Evolutionary conservation across 2,888 invertebrate species (phyloP).

Genomic region (Lomographa bimaculata): DNA sequence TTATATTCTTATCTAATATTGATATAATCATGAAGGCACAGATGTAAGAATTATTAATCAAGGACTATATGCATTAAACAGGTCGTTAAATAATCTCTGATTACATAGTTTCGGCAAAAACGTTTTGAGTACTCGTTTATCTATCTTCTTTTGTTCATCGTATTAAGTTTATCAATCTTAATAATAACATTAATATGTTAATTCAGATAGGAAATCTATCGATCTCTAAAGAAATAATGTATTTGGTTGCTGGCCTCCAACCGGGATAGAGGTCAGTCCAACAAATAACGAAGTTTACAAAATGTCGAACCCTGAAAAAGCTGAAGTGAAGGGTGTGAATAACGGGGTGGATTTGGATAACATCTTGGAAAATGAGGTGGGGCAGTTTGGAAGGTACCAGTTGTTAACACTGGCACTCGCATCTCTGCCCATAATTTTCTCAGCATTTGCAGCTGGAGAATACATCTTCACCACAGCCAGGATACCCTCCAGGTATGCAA

Average conservation of each 20-base stretch:
- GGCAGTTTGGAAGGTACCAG: constrained; percentile 72
- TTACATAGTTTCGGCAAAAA: too few relatives aligned
- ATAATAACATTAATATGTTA: too few relatives aligned
- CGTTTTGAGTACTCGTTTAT: too few relatives aligned
- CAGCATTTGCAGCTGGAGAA: constrained; percentile 71
- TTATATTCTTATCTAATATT: too few relatives aligned
- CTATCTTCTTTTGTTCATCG: too few relatives aligned
- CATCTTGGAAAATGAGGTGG: constrained; percentile 66
- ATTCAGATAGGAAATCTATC: constrained; percentile 13
- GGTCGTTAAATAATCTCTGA: too few relatives aligned
- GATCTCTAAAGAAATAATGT: not conserved
- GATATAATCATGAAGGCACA: too few relatives aligned
- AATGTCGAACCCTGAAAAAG: constrained; percentile 51
- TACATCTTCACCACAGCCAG: constrained; percentile 75
- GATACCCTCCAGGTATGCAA: constrained; percentile 65
- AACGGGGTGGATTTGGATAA: constrained; percentile 59
- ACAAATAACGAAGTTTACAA: too few relatives aligned
- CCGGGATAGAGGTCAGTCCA: constrained; percentile 6
- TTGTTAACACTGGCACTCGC: constrained; percentile 61
- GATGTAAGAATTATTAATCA: too few relatives aligned
- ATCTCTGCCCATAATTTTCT: constrained; percentile 68
- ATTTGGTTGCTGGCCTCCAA: constrained; percentile 14
- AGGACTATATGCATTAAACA: too few relatives aligned
- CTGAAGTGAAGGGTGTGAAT: constrained; percentile 23
- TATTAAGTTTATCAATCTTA: too few relatives aligned